Base-by-base conservation (phyloP, 2,797 vertebrate genomes). In the Pteronotus mesoamericanus region DNA sequence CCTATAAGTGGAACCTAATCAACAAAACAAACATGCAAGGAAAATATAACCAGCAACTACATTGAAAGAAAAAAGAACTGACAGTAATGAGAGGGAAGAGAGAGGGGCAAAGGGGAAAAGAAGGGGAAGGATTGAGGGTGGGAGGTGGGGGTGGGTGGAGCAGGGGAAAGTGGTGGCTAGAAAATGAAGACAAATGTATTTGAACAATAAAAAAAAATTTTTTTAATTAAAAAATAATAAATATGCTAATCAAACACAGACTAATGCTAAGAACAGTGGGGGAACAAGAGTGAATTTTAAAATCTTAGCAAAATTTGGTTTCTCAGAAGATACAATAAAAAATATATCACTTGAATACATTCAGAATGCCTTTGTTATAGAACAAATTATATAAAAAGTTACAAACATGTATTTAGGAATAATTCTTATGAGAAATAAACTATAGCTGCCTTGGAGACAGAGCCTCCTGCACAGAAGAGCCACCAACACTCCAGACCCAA, bases 311-410 rank as follows among this genome's bases (percentile, higher is more conserved):
- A 72, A n/a, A 46, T 39, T 29, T 21, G 0, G 3, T 8, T 51
- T 21, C 71, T 16, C 32, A 21, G 39, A 68, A 89, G 44, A 66
- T 5, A 91, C 1, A 66, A 68, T 44, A 92, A 87, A 83, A 19
- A 86, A 72, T 1, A 61, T 0, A 1, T 16, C 68, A 79, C 48
- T 42, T 75, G 11, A 61, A 59, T 59, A 75, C 69, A 93, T 53
- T 89, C 53, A 21, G 37, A 42, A 92, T 64, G 39, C 19, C 10
- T n/a, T 87, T 93, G 74, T 89, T 5, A 93, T 8, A 94, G 12
- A 97, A 97, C 97, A 1, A 92, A 11, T 71, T 32, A n/a, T 92
- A 93, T 21, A 79, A 92, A 71, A 88, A 59, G 8, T 69, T 55
- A 92, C 34, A 69, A 79, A 94, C 68, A 51, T 0, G 1, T 24